Evolutionary conservation across 2,797 vertebrate species (phyloP).

Genomic region (Saxicola maurus): DNA sequence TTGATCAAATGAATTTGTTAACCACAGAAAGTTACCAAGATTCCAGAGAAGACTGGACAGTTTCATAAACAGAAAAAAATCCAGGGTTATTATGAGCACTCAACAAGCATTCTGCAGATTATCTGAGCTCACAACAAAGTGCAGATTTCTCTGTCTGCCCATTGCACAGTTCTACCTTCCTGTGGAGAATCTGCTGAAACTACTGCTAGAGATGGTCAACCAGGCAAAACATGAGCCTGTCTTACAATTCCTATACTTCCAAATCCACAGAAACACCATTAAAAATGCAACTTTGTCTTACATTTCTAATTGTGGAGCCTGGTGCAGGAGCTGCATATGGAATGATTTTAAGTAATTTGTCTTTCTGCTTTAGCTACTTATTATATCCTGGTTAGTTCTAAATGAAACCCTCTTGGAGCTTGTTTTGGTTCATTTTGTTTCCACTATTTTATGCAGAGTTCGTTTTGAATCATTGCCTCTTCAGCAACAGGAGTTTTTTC

Average conservation of each 20-base stretch:
- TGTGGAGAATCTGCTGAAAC: not conserved
- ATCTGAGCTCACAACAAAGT: not conserved
- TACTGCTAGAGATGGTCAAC: not conserved
- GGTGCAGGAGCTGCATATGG: not conserved
- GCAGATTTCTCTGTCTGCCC: not conserved
- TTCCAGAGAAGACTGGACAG: not conserved
- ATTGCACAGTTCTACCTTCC: not conserved
- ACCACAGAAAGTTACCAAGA: not conserved
- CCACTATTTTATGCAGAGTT: not conserved
- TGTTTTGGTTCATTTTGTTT: not conserved
- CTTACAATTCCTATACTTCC: not conserved
- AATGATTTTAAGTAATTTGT: not conserved
- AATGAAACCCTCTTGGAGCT: not conserved
- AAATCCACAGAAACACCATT: not conserved
- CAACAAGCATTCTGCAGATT: not conserved
- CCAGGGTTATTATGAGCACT: not conserved
- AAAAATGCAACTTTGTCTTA: not conserved
- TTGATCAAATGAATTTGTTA: not conserved
- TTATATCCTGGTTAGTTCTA: not conserved
- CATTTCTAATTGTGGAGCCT: not conserved
- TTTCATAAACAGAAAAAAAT: not conserved
- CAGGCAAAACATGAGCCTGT: not conserved
- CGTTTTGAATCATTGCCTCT: not conserved
- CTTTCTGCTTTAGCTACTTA: not conserved
- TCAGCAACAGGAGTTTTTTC: not conserved